These are phyloP conservation scores for Drosophila repleta DNA, from an alignment of 1,140 invertebrate species.

Conservation along the genomic window DNA sequence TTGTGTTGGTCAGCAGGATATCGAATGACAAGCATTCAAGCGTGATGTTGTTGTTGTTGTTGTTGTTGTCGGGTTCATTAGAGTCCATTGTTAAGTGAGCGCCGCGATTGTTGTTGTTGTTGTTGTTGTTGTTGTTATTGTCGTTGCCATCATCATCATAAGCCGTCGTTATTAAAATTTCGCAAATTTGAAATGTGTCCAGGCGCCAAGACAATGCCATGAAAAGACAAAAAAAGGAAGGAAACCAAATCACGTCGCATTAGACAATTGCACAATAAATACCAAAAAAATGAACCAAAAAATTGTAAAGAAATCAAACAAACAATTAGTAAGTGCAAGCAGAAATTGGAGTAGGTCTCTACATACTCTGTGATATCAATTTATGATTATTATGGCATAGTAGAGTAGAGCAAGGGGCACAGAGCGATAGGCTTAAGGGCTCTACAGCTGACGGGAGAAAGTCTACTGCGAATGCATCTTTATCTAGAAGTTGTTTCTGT, in stretches of 20 bases:
- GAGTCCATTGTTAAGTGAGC: constrained; percentile 63
- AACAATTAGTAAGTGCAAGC: background rate
- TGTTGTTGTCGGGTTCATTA: constrained; percentile 64
- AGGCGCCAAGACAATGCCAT: constrained; percentile 50
- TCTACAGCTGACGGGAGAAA: no score
- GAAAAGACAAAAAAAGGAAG: constrained; percentile 43
- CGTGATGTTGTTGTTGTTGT: constrained; percentile 13
- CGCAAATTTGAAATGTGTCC: constrained; percentile 72
- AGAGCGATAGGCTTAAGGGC: no score
- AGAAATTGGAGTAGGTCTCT: no score
- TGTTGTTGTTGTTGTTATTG: constrained; percentile 44
- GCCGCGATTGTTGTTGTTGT: constrained; percentile 29
- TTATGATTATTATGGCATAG: no score
- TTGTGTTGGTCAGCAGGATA: constrained; percentile 54
- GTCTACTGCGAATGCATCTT: no score
- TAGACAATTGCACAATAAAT: constrained; percentile 48
- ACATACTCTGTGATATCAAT: background rate
- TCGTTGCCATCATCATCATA: constrained; percentile 52
- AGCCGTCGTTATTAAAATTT: constrained; percentile 74
- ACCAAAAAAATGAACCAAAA: constrained; percentile 5
- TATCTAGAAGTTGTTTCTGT: no score
- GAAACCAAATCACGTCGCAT: constrained; percentile 41
- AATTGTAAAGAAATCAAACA: background rate
- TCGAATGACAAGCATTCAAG: constrained; percentile 32
- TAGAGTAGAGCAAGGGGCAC: no score